Conservation (phyloP, 2,888 invertebrate species). For the Archips xylosteana region DNA sequence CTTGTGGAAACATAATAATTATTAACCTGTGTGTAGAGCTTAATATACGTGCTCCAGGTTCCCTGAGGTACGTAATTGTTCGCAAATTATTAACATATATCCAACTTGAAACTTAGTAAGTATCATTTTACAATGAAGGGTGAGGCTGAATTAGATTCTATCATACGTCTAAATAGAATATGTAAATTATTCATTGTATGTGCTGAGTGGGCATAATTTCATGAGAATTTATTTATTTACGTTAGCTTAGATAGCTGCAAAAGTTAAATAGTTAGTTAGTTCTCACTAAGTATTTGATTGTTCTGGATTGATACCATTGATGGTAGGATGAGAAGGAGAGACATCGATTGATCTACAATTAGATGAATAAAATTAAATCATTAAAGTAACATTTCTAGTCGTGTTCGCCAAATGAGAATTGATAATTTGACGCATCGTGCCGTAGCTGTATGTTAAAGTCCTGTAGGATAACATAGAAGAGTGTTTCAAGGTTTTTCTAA, state of each 20-base stretch:
- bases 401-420: background rate
- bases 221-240: no score
- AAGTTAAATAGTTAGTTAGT: no score
- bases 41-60: background rate
- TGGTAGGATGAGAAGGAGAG: no score
- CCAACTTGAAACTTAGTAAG: background rate
- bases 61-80: background rate
- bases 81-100: background rate
- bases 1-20: background rate
- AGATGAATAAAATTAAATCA: no score
- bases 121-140: background rate
- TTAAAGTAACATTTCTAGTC: background rate
- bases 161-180: background rate
- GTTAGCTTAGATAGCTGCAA: no score
- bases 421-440: background rate
- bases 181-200: no score
- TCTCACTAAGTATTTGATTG: no score
- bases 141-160: background rate
- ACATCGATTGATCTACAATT: background rate
- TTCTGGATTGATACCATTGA: no score
- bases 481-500: conserved; percentile 8
- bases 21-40: background rate
- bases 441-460: conserved; percentile 2
- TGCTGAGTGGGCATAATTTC: no score
- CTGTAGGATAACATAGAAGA: background rate